These are phyloP conservation scores for Emys orbicularis DNA, from an alignment of 2,797 vertebrate species.

Conservation along the genomic window DNA sequence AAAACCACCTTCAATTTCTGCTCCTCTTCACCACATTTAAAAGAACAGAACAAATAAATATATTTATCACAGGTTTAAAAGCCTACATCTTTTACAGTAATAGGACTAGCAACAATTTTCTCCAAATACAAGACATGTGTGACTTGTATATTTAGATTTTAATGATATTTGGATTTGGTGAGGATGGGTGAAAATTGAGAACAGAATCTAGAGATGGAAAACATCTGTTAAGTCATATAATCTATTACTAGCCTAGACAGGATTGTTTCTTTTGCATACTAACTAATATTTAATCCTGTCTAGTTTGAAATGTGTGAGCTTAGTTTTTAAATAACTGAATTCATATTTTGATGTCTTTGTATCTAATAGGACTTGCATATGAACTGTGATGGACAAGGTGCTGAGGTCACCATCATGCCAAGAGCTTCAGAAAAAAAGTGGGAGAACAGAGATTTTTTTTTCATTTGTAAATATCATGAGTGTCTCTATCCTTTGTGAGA, in stretches of 20 bases:
- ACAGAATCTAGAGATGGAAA: slow-evolving; percentile 5
- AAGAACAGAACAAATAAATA: neutral
- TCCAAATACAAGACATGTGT: neutral
- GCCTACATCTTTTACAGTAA: neutral
- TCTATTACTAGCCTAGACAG: neutral
- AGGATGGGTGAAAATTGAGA: neutral
- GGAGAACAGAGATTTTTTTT: too few species aligned
- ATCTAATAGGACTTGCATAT: neutral
- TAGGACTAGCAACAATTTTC: neutral
- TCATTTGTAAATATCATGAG: too few species aligned
- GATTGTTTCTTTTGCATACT: neutral
- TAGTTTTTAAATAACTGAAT: neutral
- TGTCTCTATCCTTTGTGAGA: too few species aligned
- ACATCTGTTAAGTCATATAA: neutral
- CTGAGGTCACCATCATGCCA: neutral
- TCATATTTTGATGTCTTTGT: neutral
- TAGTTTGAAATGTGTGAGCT: neutral
- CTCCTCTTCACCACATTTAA: slow-evolving; percentile 17
- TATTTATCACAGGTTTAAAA: neutral
- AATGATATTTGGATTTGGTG: neutral
- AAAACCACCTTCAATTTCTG: neutral
- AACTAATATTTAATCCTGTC: neutral
- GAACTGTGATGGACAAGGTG: neutral
- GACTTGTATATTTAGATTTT: neutral
- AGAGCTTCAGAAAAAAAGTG: too few species aligned